These are phyloP conservation scores for Sebastes matsubarae DNA, from an alignment of 2,797 vertebrate species.

Conservation along the genomic window DNA sequence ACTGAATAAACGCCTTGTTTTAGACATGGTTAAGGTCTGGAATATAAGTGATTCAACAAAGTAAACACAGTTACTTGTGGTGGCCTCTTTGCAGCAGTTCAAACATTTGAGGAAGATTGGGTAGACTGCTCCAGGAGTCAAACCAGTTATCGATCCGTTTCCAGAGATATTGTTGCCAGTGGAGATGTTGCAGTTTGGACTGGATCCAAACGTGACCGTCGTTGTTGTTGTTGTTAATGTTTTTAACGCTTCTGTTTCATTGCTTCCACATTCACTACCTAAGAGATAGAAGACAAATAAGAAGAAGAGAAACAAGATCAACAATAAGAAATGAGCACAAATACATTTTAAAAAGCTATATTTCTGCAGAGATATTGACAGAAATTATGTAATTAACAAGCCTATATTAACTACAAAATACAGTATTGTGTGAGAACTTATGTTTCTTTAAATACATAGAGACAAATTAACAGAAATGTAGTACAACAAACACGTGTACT, in stretches of 20 bases:
- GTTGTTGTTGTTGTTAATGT: not conserved
- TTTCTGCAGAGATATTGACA: not conserved
- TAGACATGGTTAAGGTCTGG: not conserved
- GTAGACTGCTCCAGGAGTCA: constrained; percentile 44
- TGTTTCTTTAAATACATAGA: not conserved
- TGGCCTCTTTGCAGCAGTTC: not conserved
- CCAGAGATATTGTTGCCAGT: accelerated
- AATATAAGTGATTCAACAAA: not conserved
- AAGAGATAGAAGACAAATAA: not conserved
- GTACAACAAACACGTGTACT: constrained; percentile 9
- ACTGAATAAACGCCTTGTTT: not conserved
- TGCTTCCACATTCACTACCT: accelerated
- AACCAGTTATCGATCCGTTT: accelerated
- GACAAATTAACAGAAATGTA: not conserved
- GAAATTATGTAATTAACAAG: not conserved
- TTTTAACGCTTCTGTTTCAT: not conserved
- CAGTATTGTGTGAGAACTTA: not conserved
- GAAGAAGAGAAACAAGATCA: not conserved
- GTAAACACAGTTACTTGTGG: constrained; percentile 53
- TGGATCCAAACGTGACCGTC: accelerated
- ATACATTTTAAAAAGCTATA: not conserved
- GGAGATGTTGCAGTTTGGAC: not conserved
- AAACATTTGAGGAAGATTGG: not conserved
- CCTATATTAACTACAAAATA: not conserved
- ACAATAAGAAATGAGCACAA: not conserved